Evolutionary conservation across 2,797 vertebrate genomes (phyloP).

Genomic region (Chanos chanos): DNA sequence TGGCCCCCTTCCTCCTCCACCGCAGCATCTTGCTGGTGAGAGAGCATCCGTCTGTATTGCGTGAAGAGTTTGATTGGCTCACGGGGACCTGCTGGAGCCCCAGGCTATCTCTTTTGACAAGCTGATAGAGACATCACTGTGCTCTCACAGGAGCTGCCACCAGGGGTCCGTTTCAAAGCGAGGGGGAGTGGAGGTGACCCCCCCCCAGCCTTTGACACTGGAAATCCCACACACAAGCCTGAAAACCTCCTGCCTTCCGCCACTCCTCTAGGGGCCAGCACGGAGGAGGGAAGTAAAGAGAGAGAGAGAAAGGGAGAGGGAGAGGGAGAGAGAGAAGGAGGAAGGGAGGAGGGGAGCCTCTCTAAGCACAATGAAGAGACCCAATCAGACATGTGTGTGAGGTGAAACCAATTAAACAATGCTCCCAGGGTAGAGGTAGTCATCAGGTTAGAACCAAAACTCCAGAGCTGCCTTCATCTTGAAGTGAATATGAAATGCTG

Average conservation of each 20-base stretch:
- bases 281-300: constrained; percentile 38
- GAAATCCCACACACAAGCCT: constrained; percentile 72
- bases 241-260: constrained; percentile 61
- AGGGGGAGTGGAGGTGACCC: constrained; percentile 79
- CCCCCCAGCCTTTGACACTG: constrained; percentile 67
- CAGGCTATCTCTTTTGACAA: constrained; percentile 81
- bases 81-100: constrained; percentile 75
- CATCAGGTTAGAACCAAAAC: constrained; percentile 49
- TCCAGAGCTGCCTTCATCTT: constrained; percentile 36
- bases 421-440: constrained; percentile 58
- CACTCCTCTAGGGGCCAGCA: constrained; percentile 51
- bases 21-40: constrained; percentile 70
- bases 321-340: constrained; percentile 9
- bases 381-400: constrained; percentile 63
- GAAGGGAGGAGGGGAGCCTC: constrained; percentile 28
- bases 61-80: constrained; percentile 81
- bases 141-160: constrained; percentile 78
- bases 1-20: constrained; percentile 32
- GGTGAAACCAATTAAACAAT: constrained; percentile 73
- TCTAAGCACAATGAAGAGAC: constrained; percentile 60
- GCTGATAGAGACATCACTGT: constrained; percentile 83
- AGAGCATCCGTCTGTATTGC: constrained; percentile 77
- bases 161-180: constrained; percentile 79
- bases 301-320: neutral
- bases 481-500: constrained; percentile 39